Conservation (phyloP, 2,888 invertebrate genomes). For the Catocala fraxini region DNA sequence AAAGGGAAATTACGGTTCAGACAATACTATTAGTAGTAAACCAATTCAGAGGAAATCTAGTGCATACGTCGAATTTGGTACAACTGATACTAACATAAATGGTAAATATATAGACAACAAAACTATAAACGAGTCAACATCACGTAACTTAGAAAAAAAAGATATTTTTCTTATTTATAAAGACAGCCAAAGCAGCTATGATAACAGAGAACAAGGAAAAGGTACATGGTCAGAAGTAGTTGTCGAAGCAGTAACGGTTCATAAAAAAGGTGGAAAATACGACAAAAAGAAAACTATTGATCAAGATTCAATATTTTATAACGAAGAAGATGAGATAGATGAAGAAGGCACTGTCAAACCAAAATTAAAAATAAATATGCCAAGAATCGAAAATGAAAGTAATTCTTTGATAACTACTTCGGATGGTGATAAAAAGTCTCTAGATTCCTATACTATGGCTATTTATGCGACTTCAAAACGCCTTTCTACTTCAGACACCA, state of each 20-base stretch:
- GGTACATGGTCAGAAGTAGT: constrained; percentile 45
- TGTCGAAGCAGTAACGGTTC: constrained; percentile 43
- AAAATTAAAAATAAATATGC: constrained; percentile 65
- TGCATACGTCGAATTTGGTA: constrained; percentile 41
- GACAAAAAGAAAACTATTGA: constrained; percentile 16
- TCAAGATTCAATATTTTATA: constrained; percentile 32
- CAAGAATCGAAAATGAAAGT: constrained; percentile 59
- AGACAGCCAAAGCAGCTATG: constrained; percentile 61
- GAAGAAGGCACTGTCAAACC: constrained; percentile 59
- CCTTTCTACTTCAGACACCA: constrained; percentile 46
- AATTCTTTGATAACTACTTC: constrained; percentile 54
- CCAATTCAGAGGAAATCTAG: constrained; percentile 41
- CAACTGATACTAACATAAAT: constrained; percentile 35
- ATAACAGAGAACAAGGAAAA: constrained; percentile 36
- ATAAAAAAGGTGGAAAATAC: constrained; percentile 24
- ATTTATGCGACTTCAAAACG: constrained; percentile 52
- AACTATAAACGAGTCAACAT: constrained; percentile 42
- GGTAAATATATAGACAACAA: constrained; percentile 34
- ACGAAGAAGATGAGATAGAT: constrained; percentile 43
- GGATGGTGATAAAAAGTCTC: constrained; percentile 63
- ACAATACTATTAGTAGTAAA: constrained; percentile 27
- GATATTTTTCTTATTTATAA: constrained; percentile 73
- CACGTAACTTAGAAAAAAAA: constrained; percentile 58
- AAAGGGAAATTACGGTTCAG: constrained; percentile 45
- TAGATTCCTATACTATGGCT: constrained; percentile 58